Conservation (phyloP, 2,113 vertebrate species). For the Saguinus midas region DNA sequence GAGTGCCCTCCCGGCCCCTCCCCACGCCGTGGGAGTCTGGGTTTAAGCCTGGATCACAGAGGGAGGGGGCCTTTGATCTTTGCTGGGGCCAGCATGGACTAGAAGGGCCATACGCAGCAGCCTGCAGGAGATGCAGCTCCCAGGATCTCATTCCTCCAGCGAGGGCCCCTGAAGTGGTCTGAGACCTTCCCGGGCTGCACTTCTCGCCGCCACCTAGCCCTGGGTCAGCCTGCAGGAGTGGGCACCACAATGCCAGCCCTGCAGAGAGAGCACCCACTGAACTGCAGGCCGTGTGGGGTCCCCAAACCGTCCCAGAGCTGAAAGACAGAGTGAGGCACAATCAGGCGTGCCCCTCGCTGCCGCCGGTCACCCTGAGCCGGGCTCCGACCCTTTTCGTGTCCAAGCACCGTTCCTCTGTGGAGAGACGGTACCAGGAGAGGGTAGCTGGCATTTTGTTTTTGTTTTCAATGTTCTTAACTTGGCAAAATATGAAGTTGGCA, state of each 20-base stretch:
- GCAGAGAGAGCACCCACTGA: rapidly evolving
- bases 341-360: rapidly evolving
- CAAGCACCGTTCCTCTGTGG: rapidly evolving
- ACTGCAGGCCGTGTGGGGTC: rapidly evolving
- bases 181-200: not conserved
- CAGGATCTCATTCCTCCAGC: not conserved
- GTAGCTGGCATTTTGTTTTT: not conserved
- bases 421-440: rapidly evolving
- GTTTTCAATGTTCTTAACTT: constrained; percentile 20
- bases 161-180: not conserved
- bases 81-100: not conserved
- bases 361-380: rapidly evolving
- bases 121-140: too few species aligned
- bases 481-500: constrained; percentile 37
- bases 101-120: rapidly evolving
- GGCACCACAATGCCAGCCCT: not conserved
- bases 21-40: rapidly evolving
- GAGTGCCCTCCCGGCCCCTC: rapidly evolving
- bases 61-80: not conserved
- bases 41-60: not conserved
- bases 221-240: not conserved
- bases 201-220: not conserved
- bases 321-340: rapidly evolving
- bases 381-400: not conserved
- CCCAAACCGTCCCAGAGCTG: rapidly evolving